Evolutionary conservation across 2,888 invertebrate species (phyloP), one percentile per base, ranked within the genome.

Genomic region (Drosophila algonquin): DNA sequence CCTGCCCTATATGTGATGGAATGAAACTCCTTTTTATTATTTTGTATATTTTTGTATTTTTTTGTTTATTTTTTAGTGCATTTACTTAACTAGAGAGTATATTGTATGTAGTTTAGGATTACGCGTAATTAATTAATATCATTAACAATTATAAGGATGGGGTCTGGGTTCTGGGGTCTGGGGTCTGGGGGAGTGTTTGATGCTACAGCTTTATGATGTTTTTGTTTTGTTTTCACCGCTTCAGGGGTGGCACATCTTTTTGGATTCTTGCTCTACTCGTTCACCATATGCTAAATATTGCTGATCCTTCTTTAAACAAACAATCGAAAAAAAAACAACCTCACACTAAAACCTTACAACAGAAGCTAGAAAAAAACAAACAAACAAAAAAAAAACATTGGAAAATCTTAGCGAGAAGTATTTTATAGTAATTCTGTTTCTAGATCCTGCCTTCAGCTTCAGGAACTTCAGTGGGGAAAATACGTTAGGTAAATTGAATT

Each of bases 1-100:
- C 21, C 21, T 21, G 21, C 24, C 24, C 24, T 24, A 24, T 32
- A 14, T 32, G 14, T 24, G 21, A 8, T n/a, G 30, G 12, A 5
- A 4, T 48, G 1, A 9, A 64, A 35, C 10, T 12, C 1, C 9
- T 5, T n/a, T n/a, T 9, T 30, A 3, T 7, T 7, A 12, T 16
- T 59, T 27, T 68, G 45, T 48, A 7, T 45, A 35, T 44, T 54
- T 74, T 64, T 55, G 21, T 40, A 8, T 44, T 58, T 63, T 80
- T 84, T 78, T 63, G n/a, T 48, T 45, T 75, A 50, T 67, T 65
- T 62, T 72, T 59, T 75, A 53, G 82, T 87, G 83, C 83, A 78
- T 85, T 80, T 75, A 71, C 75, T 87, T 85, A 81, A 57, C 80
- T 83, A 83, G 57, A 60, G 85, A 87, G 76, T 83, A 85, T 84